phyloP scores from a whole-genome alignment of 1,140 invertebrate species.

The Formica exsecta region DNA sequence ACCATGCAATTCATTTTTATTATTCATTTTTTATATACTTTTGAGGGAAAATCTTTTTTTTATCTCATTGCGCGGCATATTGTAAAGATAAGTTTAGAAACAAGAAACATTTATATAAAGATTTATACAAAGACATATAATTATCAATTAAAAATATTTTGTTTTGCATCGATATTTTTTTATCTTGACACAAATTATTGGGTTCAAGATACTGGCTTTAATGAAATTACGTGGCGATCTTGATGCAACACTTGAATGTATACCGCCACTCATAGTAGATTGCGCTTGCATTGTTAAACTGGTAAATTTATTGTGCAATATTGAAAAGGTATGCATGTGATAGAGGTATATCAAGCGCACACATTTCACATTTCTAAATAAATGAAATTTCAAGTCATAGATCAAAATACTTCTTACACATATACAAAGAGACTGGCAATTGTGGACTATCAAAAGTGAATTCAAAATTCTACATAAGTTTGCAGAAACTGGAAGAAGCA shows the following conservation, averaged over 20 bases:
- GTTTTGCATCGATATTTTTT: not conserved
- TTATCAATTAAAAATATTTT: not conserved
- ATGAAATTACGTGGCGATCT: conserved; percentile 3
- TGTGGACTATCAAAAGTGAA: conserved; percentile 8
- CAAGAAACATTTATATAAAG: not conserved
- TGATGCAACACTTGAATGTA: conserved; percentile 12
- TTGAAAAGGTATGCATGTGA: conserved; percentile 10
- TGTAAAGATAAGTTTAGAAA: not conserved
- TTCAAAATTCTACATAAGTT: conserved; percentile 33
- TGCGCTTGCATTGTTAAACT: conserved; percentile 11
- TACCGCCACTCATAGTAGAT: conserved; percentile 28
- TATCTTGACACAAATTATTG: not conserved
- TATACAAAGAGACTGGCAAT: conserved; percentile 32
- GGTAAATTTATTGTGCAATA: not conserved
- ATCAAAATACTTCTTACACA: conserved; percentile 31
- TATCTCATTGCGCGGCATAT: not conserved
- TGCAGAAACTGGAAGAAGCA: conserved; percentile 34
- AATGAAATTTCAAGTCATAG: conserved; percentile 36
- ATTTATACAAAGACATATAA: too few species aligned
- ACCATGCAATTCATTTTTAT: too few species aligned
- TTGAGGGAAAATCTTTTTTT: not conserved
- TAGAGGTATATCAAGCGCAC: not conserved
- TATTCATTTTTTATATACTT: not conserved
- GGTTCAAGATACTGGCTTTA: conserved; percentile 41
- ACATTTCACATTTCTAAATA: not conserved